Evolutionary conservation across 2,113 vertebrate genomes (phyloP).

Genomic region (Rhadina sibilatrix): DNA sequence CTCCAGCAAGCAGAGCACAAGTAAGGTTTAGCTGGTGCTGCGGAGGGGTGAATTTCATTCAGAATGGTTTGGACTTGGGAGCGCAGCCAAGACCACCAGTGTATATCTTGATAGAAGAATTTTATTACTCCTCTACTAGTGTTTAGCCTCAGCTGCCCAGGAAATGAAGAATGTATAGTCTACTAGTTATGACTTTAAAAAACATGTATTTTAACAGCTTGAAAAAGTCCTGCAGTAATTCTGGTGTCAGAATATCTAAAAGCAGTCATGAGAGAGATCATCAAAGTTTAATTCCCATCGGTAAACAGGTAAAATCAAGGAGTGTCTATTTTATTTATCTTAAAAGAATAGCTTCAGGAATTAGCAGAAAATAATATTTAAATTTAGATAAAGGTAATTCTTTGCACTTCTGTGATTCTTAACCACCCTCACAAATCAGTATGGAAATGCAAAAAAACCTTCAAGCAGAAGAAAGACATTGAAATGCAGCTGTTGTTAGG

Average conservation of each 20-base stretch:
- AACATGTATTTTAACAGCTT: neutral
- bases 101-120: neutral
- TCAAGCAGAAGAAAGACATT: neutral
- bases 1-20: neutral
- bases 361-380: constrained; percentile 19
- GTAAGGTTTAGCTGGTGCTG: neutral
- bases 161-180: neutral
- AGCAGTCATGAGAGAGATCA: neutral
- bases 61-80: neutral
- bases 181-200: neutral
- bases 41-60: neutral
- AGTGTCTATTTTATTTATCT: neutral
- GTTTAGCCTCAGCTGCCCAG: neutral
- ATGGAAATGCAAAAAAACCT: neutral
- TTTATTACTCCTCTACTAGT: neutral
- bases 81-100: neutral
- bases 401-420: neutral
- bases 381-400: neutral
- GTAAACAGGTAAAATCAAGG: neutral
- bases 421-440: neutral
- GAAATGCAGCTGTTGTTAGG: neutral
- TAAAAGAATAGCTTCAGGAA: neutral
- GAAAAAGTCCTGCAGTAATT: neutral
- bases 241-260: neutral
- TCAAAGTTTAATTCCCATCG: neutral